Base-by-base conservation (phyloP, 2,888 invertebrate genomes). In the Nineta flava region DNA sequence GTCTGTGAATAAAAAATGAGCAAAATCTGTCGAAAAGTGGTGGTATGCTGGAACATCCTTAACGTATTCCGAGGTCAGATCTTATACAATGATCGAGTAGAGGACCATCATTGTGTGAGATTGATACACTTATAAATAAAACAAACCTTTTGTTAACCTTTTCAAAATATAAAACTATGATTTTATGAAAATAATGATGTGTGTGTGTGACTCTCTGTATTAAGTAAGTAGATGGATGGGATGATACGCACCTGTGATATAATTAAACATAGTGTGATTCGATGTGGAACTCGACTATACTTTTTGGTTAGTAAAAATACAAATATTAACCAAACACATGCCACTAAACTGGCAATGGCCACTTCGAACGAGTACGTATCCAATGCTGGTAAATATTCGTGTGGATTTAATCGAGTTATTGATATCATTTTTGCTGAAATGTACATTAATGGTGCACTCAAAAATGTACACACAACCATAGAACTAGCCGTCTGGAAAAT, bases 381-480 rank as follows among this genome's bases (percentile, higher is more conserved):
- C 49, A 94, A 65, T 57, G 91, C 81, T 21, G 75, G 76, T 1
- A 84, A 76, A 61, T 85, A 93, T 59, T 88, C 83, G 21, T 72
- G 64, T 1, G 84, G 81, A 55, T 71, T 71, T 46, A 77, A 65
- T 56, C 82, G 80, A 46, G 84, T 82, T 45, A 87, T 67, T 0
- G 87, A 83, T 56, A 94, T 87, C 77, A 95, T 83, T 73, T 91
- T 87, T 1, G 94, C 92, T 0, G 95, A 94, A 52, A 94, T 78
- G 63, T 92, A 94, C 87, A 95, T 94, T 57, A 95, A 73, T 0
- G 95, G 95, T 0, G 91, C 95, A 12, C 94, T 93, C 17, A 95
- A 71, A 61, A 95, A 91, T 0, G 95, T 96, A 58, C 93, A 91
- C 2, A 88, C 84, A 4, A 95, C 94, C 88, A 95, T 88, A 26